Evolutionary conservation across 2,113 vertebrate species (phyloP).

Genomic region (Pontoporia blainvillei): DNA sequence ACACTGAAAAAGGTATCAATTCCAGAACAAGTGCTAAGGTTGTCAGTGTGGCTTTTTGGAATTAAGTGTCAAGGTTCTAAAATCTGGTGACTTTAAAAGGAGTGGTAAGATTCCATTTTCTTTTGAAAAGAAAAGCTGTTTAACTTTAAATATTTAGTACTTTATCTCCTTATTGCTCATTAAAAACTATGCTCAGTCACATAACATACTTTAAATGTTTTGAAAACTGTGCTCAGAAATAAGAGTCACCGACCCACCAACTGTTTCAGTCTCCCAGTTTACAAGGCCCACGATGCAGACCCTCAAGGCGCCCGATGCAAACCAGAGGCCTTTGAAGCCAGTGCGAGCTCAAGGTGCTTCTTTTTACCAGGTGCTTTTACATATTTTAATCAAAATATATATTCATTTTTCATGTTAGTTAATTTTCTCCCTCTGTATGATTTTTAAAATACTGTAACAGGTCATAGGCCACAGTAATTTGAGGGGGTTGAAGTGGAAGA

Average conservation of each 20-base stretch:
- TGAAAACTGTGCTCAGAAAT: background rate
- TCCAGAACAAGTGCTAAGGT: background rate
- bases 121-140: slow-evolving; percentile 64
- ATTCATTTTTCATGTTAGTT: slow-evolving; percentile 74
- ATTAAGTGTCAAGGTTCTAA: background rate
- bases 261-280: background rate
- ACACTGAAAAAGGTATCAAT: background rate
- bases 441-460: slow-evolving; percentile 12
- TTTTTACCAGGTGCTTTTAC: slow-evolving; percentile 31
- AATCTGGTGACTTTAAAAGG: background rate
- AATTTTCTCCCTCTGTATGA: slow-evolving; percentile 21
- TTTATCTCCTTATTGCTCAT: background rate
- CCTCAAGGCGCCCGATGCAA: background rate
- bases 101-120: background rate
- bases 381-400: background rate
- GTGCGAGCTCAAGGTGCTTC: background rate
- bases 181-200: background rate
- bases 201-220: background rate
- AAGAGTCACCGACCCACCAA: background rate
- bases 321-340: background rate
- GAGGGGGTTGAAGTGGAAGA: slow-evolving; percentile 38
- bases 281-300: background rate
- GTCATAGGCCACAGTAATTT: background rate
- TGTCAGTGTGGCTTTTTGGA: background rate
- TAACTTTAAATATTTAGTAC: slow-evolving; percentile 70